Conservation (phyloP, 37 sponge, comb jelly and placozoan genomes). For the Cladorhizidae sp. region DNA sequence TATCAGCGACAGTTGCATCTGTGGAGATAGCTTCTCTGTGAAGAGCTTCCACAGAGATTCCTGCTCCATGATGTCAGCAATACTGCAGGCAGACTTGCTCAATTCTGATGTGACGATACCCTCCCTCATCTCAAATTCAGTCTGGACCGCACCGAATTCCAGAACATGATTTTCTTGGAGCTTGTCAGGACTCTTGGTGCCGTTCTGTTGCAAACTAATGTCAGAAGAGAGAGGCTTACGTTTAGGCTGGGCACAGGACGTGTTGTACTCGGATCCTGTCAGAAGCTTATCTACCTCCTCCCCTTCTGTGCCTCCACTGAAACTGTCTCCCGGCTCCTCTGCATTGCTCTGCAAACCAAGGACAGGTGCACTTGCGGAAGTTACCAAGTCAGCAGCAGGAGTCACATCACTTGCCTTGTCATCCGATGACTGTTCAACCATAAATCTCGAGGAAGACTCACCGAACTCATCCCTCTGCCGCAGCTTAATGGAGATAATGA, state of each 20-base stretch:
- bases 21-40: background rate
- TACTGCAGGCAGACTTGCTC: background rate
- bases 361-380: background rate
- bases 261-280: background rate
- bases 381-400: background rate
- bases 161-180: background rate
- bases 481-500: background rate
- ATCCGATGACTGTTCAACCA: no score
- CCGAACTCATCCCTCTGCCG: background rate
- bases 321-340: constrained; percentile 2
- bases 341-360: background rate
- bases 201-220: background rate
- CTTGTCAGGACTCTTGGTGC: background rate
- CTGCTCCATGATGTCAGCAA: background rate
- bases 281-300: constrained; percentile 1
- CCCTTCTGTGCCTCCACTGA: constrained; percentile 3
- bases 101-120: background rate
- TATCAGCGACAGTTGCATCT: no score
- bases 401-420: no score
- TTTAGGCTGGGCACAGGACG: constrained; percentile 21
- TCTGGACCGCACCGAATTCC: background rate
- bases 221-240: background rate
- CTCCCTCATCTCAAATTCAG: background rate
- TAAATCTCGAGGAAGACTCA: background rate
- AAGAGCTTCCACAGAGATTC: background rate